These are phyloP conservation scores for Folsomia candida DNA, from an alignment of 2,888 invertebrate genomes.

Conservation along the genomic window DNA sequence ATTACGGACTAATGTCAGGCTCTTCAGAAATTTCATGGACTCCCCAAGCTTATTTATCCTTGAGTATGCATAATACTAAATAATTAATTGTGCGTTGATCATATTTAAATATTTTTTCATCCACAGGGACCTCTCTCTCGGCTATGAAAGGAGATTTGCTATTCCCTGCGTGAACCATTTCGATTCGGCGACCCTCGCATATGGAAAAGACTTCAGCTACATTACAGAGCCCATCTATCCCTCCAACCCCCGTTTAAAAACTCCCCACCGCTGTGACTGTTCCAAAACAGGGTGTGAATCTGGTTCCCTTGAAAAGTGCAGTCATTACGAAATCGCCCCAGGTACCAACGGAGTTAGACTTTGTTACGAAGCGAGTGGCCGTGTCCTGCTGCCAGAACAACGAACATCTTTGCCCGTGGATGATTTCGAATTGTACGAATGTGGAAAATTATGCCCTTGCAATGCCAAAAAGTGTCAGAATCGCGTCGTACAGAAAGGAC, in stretches of 20 bases:
- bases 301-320: too few species aligned
- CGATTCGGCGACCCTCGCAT: neutral
- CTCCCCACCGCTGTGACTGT: neutral
- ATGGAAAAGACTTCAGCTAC: neutral
- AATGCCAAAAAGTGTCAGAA: neutral
- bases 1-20: too few species aligned
- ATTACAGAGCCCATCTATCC: neutral
- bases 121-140: neutral
- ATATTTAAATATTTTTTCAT: neutral
- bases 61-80: too few species aligned
- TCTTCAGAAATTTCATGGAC: too few species aligned
- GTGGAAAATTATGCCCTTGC: neutral
- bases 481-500: neutral
- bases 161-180: neutral
- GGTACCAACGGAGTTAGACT: neutral
- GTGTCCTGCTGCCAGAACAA: neutral
- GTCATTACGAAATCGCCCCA: neutral
- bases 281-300: too few species aligned
- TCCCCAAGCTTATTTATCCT: too few species aligned
- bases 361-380: neutral
- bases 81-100: too few species aligned
- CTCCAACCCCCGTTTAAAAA: neutral
- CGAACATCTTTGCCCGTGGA: neutral
- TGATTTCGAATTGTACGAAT: neutral
- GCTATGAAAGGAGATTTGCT: neutral